phyloP scores from a whole-genome alignment of 2,113 vertebrate species.

The Anoura caudifer region DNA sequence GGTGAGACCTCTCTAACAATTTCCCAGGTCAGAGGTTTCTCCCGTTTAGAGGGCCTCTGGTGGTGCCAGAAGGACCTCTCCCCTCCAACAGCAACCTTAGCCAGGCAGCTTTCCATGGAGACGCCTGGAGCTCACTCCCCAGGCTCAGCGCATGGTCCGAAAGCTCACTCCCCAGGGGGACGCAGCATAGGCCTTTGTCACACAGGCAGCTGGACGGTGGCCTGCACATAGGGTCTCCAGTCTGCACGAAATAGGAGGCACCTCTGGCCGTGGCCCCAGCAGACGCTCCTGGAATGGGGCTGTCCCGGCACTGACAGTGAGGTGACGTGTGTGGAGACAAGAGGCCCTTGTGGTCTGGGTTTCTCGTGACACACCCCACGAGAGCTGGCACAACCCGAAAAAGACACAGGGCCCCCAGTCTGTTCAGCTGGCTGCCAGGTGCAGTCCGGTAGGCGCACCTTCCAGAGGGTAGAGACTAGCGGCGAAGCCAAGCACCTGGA shows the following conservation, averaged over 20 bases:
- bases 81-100: too few species aligned
- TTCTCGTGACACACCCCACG: fast-evolving
- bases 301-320: background rate
- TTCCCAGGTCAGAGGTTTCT: background rate
- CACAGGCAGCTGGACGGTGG: background rate
- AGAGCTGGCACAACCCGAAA: background rate
- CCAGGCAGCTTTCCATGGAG: background rate
- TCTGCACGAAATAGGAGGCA: fast-evolving
- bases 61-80: too few species aligned
- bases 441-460: too few species aligned
- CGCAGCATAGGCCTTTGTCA: background rate
- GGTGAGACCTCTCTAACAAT: too few species aligned
- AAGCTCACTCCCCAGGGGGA: background rate
- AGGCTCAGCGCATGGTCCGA: background rate
- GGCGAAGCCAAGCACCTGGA: background rate
- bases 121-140: background rate
- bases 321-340: background rate
- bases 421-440: background rate
- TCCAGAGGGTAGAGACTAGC: background rate
- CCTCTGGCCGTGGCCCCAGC: background rate
- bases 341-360: background rate
- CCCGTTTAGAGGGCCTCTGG: background rate
- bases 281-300: background rate
- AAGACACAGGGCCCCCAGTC: background rate
- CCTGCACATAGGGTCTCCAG: fast-evolving